Evolutionary conservation across 2,113 vertebrate genomes (phyloP).

Genomic region (Garra rufa): DNA sequence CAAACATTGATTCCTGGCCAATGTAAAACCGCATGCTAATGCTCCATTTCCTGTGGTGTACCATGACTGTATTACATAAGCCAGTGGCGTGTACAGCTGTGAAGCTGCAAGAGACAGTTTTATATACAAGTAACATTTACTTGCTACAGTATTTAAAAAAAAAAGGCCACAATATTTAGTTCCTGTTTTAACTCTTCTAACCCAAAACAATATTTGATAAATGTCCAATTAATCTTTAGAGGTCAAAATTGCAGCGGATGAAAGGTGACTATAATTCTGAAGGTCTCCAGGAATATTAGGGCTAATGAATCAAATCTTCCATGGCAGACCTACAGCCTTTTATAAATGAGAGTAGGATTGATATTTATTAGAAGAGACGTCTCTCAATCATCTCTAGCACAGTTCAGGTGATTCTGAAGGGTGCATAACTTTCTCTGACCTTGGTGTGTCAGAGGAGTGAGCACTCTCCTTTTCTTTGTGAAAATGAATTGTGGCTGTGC

Average conservation of each 20-base stretch:
- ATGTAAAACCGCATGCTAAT: conserved; percentile 28
- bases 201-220: background rate
- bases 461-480: background rate
- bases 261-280: conserved; percentile 17
- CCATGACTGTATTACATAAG: conserved; percentile 18
- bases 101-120: background rate
- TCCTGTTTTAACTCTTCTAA: background rate
- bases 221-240: background rate
- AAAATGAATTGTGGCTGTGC: too few relatives aligned
- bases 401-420: conserved; percentile 35
- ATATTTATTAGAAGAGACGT: conserved; percentile 43
- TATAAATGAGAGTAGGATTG: conserved; percentile 35
- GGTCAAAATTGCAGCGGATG: conserved; percentile 5
- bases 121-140: background rate
- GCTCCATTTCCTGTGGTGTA: conserved; percentile 23
- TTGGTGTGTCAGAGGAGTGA: conserved; percentile 22
- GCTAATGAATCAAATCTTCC: conserved; percentile 58
- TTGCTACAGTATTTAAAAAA: background rate
- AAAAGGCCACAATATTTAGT: background rate
- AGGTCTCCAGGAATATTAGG: conserved; percentile 49
- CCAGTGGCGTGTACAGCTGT: background rate
- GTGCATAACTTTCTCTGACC: conserved; percentile 27
- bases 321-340: conserved; percentile 34
- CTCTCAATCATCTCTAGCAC: conserved; percentile 1
- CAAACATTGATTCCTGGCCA: conserved; percentile 36